phyloP scores from a whole-genome alignment of 2,888 invertebrate species.

The Selenia dentaria region DNA sequence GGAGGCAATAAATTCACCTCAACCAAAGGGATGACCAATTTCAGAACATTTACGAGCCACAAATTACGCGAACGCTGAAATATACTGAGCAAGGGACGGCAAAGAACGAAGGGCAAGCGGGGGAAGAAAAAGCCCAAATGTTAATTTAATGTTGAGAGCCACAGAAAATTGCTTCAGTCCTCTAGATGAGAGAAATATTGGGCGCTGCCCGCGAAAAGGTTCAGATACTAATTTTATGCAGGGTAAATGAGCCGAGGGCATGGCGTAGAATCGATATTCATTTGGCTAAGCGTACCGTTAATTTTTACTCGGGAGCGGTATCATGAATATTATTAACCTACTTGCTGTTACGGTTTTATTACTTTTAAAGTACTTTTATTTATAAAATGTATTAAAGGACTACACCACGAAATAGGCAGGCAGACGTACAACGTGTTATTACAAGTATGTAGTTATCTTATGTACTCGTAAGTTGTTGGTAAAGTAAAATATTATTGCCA shows the following conservation, averaged over 20 bases:
- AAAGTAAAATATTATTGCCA: slow-evolving; percentile 45
- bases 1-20: slow-evolving; percentile 83
- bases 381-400: no score
- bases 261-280: slow-evolving; percentile 73
- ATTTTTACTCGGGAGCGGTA: slow-evolving; percentile 66
- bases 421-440: background rate
- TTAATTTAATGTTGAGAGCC: slow-evolving; percentile 82
- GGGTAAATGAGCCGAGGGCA: slow-evolving; percentile 71
- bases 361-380: no score
- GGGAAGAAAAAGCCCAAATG: slow-evolving; percentile 79
- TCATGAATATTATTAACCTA: slow-evolving; percentile 63
- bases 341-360: no score
- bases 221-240: slow-evolving; percentile 79
- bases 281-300: slow-evolving; percentile 72
- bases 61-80: slow-evolving; percentile 84
- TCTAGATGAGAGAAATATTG: slow-evolving; percentile 74
- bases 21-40: slow-evolving; percentile 85
- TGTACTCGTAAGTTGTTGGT: slow-evolving; percentile 14
- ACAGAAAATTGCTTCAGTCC: slow-evolving; percentile 76
- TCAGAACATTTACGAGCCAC: slow-evolving; percentile 85
- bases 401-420: no score
- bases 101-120: slow-evolving; percentile 62
- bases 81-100: slow-evolving; percentile 75
- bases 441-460: slow-evolving; percentile 2
- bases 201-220: slow-evolving; percentile 65